Percentiles rank a stretch among this genome's conserved stretches.
Evolutionary conservation across 2,113 vertebrate species (phyloP).

Genomic region (Pomatorhinus ruficollis): DNA sequence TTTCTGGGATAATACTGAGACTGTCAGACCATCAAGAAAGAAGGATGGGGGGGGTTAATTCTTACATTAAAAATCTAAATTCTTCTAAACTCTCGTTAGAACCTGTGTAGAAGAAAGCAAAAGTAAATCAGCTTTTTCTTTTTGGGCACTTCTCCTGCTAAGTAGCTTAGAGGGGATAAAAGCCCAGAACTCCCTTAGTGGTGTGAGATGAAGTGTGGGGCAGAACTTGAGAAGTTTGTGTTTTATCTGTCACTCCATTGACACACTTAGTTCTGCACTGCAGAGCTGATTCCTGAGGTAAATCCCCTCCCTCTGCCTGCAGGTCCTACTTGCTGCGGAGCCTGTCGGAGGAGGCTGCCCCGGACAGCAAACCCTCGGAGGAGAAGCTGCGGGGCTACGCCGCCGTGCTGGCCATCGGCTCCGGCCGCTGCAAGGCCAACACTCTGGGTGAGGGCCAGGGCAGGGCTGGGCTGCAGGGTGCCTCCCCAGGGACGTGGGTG

Average conservation of each 20-base stretch:
- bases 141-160: not conserved
- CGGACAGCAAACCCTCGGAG: slow-evolving; percentile 83
- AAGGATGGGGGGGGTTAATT: not conserved
- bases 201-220: not conserved
- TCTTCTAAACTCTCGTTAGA: not conserved
- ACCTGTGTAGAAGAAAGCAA: not conserved
- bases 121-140: slow-evolving; percentile 1
- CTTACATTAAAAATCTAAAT: not conserved
- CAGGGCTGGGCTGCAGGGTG: not conserved
- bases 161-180: slow-evolving; percentile 5
- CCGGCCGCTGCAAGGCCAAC: slow-evolving; percentile 91
- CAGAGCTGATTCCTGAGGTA: not conserved
- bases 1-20: not conserved
- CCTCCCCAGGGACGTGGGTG: not conserved
- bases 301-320: not conserved
- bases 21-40: not conserved
- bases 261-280: not conserved
- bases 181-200: not conserved
- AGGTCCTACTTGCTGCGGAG: slow-evolving; percentile 94
- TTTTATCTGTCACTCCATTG: not conserved
- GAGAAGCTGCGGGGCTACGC: slow-evolving; percentile 92
- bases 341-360: slow-evolving; percentile 85
- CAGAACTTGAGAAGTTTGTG: not conserved
- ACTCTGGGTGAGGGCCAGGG: slow-evolving; percentile 80
- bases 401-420: slow-evolving; percentile 92